A percentile compares a stretch with the other conserved stretches of the same genome.
phyloP scores from a whole-genome alignment of 2,113 vertebrate species.

The Megaceryle torquata region DNA sequence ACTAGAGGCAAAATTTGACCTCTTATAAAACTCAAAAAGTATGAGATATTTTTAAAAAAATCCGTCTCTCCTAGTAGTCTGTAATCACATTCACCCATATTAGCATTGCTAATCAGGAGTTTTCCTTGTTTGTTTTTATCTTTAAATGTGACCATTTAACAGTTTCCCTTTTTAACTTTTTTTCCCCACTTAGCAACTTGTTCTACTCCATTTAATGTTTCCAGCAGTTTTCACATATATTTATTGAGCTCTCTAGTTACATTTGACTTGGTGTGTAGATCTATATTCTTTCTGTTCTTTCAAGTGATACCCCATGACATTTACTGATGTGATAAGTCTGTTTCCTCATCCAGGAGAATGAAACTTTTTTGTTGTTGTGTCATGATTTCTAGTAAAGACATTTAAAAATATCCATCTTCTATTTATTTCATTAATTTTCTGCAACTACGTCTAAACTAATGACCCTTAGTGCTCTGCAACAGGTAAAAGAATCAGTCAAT shows the following conservation, averaged over 20 bases:
- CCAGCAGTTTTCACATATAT: background rate
- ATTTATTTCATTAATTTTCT: background rate
- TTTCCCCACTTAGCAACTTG: fast-evolving
- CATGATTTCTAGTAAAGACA: background rate
- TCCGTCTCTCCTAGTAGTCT: background rate
- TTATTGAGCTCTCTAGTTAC: background rate
- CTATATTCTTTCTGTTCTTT: background rate
- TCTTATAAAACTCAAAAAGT: background rate
- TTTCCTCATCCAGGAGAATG: background rate
- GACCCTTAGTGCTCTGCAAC: background rate
- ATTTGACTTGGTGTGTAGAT: background rate
- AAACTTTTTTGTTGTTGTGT: background rate
- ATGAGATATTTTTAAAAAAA: background rate
- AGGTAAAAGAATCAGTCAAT: background rate
- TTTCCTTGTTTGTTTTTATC: background rate
- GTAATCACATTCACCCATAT: background rate
- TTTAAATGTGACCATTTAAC: background rate
- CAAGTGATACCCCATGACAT: background rate
- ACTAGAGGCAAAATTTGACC: background rate
- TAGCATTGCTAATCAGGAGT: background rate
- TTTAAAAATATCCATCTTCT: background rate
- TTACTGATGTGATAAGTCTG: background rate
- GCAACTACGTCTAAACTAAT: background rate
- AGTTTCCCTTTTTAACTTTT: background rate
- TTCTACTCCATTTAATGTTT: background rate